phyloP scores from a whole-genome alignment of 2,797 vertebrate species.

The Alca torda region DNA sequence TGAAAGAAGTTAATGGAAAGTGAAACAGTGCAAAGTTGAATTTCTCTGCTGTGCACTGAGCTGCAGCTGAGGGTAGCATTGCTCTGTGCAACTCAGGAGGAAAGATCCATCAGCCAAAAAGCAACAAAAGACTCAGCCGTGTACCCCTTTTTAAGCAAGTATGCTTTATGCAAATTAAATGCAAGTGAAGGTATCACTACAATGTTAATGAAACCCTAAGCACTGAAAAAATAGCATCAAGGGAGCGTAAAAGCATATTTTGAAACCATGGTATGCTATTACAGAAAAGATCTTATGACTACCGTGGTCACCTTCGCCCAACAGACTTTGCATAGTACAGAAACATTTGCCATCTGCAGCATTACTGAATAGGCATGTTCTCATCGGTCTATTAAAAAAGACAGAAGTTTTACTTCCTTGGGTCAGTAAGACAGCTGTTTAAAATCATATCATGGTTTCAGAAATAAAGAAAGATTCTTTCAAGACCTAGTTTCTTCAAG shows the following conservation, averaged over 20 bases:
- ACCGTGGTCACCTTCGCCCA: conserved; percentile 4
- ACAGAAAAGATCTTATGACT: conserved; percentile 6
- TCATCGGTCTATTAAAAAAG: neutral
- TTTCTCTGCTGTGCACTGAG: neutral
- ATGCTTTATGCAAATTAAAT: conserved; percentile 37
- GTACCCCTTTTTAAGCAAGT: neutral
- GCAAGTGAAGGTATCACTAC: neutral
- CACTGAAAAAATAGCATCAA: neutral
- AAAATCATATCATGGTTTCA: neutral
- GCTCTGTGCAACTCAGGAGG: neutral
- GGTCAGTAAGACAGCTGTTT: conserved; percentile 32
- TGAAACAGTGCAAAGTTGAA: fast-evolving
- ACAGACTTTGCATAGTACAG: neutral
- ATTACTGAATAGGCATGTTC: conserved; percentile 17
- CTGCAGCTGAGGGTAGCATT: neutral
- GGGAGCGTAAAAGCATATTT: neutral
- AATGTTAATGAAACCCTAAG: conserved; percentile 17
- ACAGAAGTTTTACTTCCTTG: neutral
- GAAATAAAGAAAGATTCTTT: neutral
- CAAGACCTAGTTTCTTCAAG: neutral
- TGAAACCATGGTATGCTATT: neutral
- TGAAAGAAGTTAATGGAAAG: neutral
- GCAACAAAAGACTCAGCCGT: neutral
- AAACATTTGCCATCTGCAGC: conserved; percentile 20
- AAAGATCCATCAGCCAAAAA: neutral